phyloP scores from a whole-genome alignment of 2,113 vertebrate species.

The Theristicus caerulescens region DNA sequence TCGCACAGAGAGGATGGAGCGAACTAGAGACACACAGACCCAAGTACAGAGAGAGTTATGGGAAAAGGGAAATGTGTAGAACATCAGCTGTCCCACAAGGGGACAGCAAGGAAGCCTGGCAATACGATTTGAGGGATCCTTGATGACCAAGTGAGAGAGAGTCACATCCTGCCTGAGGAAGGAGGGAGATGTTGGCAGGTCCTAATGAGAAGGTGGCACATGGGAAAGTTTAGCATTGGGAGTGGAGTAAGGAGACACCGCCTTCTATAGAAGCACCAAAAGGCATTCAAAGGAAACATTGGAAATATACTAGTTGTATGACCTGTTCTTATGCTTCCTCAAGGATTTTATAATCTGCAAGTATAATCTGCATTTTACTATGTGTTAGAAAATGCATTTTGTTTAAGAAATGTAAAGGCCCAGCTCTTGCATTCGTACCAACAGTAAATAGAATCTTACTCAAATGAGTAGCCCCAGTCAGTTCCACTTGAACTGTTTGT shows the following conservation, averaged over 20 bases:
- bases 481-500: background rate
- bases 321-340: background rate
- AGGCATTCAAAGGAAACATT: background rate
- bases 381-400: background rate
- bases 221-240: background rate
- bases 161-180: background rate
- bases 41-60: background rate
- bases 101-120: background rate
- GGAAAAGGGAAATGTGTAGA: background rate
- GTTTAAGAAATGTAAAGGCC: background rate
- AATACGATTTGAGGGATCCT: background rate
- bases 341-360: background rate
- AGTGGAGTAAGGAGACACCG: fast-evolving
- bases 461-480: background rate
- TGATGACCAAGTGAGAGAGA: background rate
- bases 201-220: background rate
- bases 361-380: background rate
- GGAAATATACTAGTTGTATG: background rate
- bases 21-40: background rate
- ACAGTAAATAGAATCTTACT: background rate
- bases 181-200: background rate
- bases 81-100: background rate
- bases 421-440: background rate
- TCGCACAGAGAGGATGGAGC: background rate
- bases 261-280: background rate